These are phyloP conservation scores for Cebus imitator DNA, from an alignment of 2,113 vertebrate genomes.

Conservation along the genomic window DNA sequence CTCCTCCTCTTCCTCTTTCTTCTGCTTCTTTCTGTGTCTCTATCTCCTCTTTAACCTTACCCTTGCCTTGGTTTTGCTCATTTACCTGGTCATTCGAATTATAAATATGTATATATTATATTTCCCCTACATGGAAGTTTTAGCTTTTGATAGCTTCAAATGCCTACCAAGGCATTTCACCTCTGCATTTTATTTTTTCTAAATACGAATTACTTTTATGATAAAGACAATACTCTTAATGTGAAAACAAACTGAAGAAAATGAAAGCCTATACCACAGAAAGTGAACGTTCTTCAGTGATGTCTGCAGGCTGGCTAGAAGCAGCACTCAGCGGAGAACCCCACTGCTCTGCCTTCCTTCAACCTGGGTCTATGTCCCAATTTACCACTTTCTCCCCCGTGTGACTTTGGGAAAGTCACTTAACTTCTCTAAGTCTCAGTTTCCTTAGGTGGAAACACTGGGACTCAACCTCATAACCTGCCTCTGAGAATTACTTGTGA, in stretches of 20 bases:
- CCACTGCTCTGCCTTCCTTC: not conserved
- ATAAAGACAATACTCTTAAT: not conserved
- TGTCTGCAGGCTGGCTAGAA: too few species aligned
- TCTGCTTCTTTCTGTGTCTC: not conserved
- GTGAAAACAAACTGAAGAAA: not conserved
- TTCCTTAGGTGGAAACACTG: not conserved
- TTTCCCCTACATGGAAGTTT: not conserved
- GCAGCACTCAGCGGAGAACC: fast-evolving
- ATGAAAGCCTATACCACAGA: not conserved
- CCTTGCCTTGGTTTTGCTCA: not conserved
- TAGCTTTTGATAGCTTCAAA: not conserved
- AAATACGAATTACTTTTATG: not conserved
- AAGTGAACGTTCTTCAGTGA: not conserved
- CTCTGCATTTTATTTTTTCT: not conserved
- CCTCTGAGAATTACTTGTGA: not conserved
- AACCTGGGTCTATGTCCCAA: not conserved
- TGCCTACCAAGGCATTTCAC: not conserved
- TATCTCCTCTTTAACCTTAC: not conserved
- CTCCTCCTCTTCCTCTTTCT: too few species aligned
- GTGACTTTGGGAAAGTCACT: not conserved
- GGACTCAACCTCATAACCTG: not conserved
- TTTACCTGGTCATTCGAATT: not conserved
- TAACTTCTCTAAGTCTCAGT: not conserved
- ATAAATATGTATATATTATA: not conserved
- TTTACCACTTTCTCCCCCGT: not conserved